These are phyloP conservation scores for Chrysolina americana DNA, from an alignment of 2,888 invertebrate species.

Conservation along the genomic window DNA sequence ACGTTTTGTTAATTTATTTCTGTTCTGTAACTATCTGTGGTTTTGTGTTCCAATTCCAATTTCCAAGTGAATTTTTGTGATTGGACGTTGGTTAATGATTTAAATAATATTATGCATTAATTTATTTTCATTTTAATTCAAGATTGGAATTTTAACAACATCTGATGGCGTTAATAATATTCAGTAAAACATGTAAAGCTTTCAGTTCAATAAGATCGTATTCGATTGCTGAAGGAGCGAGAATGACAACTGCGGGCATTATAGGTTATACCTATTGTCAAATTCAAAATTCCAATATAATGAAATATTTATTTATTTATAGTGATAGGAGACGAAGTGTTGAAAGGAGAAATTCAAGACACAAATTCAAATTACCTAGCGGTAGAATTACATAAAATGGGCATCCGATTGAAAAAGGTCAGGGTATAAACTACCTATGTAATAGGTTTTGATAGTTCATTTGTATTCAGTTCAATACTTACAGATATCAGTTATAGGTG, in stretches of 20 bases:
- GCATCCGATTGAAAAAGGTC: constrained; percentile 76
- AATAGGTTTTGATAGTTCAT: constrained; percentile 19
- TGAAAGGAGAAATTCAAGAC: constrained; percentile 80
- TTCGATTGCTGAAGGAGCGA: neutral
- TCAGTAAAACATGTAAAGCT: neutral
- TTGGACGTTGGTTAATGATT: too few relatives aligned
- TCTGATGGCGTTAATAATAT: constrained; percentile 1
- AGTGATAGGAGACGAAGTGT: constrained; percentile 85
- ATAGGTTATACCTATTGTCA: constrained; percentile 52
- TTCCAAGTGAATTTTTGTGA: too few relatives aligned
- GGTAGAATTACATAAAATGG: constrained; percentile 74
- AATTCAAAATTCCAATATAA: constrained; percentile 11
- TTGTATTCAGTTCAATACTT: constrained; percentile 40
- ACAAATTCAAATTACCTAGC: constrained; percentile 79
- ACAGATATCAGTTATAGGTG: constrained; percentile 78
- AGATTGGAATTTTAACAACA: neutral
- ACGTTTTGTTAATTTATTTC: too few relatives aligned
- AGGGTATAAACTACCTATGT: constrained; percentile 37
- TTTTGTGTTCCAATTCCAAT: too few relatives aligned
- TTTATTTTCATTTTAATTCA: too few relatives aligned
- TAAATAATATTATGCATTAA: too few relatives aligned
- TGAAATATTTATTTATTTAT: constrained; percentile 48
- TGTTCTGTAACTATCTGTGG: too few relatives aligned
- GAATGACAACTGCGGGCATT: constrained; percentile 58
- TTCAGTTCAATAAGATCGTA: neutral